phyloP scores from a whole-genome alignment of 2,113 vertebrate genomes.

The Pseudonaja textilis region DNA sequence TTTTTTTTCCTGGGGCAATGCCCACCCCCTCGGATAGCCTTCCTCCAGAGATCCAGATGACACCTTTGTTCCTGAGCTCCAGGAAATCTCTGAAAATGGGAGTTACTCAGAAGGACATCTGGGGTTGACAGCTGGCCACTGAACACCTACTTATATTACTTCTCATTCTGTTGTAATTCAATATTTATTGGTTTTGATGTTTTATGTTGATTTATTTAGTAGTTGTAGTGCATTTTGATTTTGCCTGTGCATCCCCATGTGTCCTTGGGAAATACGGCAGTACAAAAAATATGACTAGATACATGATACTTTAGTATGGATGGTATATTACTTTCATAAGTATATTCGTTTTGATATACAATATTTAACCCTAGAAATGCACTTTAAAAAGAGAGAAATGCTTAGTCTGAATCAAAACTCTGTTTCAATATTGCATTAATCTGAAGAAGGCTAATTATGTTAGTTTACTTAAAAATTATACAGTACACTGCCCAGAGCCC shows the following conservation, averaged over 20 bases:
- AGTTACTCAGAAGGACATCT: background rate
- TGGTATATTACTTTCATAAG: background rate
- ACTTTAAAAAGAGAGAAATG: background rate
- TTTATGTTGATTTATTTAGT: background rate
- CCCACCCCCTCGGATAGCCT: background rate
- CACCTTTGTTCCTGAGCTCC: background rate
- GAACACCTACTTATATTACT: background rate
- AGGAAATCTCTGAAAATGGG: background rate
- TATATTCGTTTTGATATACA: background rate
- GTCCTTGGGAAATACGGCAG: background rate
- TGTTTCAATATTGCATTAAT: background rate
- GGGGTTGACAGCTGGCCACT: background rate
- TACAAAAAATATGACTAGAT: background rate
- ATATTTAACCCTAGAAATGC: background rate
- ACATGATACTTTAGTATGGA: background rate
- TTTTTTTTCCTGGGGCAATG: background rate
- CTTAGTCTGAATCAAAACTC: background rate
- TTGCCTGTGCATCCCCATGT: background rate
- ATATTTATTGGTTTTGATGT: background rate
- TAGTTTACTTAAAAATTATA: background rate
- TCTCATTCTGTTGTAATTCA: background rate
- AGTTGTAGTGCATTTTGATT: background rate
- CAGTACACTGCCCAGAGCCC: background rate
- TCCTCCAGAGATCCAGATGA: background rate
- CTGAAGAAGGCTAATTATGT: background rate